Percentiles rank a stretch among this genome's conserved stretches.
phyloP scores from a whole-genome alignment of 2,797 vertebrate species.

The Pangasius mekongensis region DNA sequence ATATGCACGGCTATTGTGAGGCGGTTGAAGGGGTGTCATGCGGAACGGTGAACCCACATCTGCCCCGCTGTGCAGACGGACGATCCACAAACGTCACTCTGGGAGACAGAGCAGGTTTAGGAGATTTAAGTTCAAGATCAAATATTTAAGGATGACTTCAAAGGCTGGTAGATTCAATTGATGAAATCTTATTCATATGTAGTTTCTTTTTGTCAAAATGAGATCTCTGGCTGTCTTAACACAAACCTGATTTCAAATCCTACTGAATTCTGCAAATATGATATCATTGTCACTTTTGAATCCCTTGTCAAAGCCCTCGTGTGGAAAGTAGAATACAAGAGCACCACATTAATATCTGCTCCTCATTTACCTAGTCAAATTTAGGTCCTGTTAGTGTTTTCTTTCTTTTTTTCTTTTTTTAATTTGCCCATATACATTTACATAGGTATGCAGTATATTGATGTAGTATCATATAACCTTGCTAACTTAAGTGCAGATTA shows the following conservation, averaged over 20 bases:
- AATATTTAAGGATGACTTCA: constrained; percentile 5
- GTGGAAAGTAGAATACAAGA: not conserved
- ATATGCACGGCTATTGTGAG: constrained; percentile 66
- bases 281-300: not conserved
- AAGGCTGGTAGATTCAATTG: not conserved
- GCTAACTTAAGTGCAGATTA: not conserved
- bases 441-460: not conserved
- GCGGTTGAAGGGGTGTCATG: constrained; percentile 56
- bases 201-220: not conserved
- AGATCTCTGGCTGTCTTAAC: not conserved
- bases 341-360: not conserved
- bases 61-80: constrained; percentile 39
- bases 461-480: not conserved
- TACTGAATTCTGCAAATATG: not conserved
- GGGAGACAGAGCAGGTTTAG: constrained; percentile 30
- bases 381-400: not conserved
- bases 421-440: not conserved
- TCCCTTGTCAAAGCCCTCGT: not conserved
- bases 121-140: constrained; percentile 50
- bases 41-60: constrained; percentile 53
- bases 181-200: not conserved
- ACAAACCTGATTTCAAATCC: not conserved
- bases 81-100: constrained; percentile 34
- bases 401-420: not conserved
- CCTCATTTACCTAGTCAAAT: not conserved